Conservation (phyloP, 1,140 invertebrate species). For the Euglossa dilemma region DNA sequence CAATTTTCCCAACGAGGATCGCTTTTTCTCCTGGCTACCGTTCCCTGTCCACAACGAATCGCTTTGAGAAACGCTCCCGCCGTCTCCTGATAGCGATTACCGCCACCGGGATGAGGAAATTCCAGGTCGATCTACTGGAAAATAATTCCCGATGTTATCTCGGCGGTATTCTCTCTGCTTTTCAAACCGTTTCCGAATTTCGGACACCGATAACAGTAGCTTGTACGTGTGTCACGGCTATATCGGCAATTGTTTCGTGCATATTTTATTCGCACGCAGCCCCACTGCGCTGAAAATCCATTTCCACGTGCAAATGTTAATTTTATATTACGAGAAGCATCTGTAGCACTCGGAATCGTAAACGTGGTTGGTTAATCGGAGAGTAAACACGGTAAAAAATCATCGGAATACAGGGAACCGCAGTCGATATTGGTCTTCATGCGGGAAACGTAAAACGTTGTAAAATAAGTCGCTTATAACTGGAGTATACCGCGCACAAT, state of each 20-base stretch:
- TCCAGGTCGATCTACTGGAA: not conserved
- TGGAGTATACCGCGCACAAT: not conserved
- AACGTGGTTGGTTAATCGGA: too few species aligned
- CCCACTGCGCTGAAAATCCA: too few species aligned
- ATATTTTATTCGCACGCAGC: not conserved
- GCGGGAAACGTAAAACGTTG: not conserved
- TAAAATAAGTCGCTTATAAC: not conserved
- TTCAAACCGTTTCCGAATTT: not conserved
- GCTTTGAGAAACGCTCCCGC: slow-evolving; percentile 11
- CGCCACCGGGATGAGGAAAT: not conserved
- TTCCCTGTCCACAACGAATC: slow-evolving; percentile 6
- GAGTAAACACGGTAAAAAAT: not conserved
- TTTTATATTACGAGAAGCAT: too few species aligned
- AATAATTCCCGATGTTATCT: slow-evolving; percentile 19
- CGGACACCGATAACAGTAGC: too few species aligned
- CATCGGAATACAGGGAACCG: not conserved
- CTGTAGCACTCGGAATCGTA: too few species aligned
- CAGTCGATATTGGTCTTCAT: not conserved
- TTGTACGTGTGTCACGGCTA: too few species aligned
- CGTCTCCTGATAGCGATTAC: slow-evolving; percentile 32
- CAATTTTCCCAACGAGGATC: slow-evolving; percentile 24
- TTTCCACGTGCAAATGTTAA: too few species aligned
- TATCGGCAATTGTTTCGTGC: not conserved
- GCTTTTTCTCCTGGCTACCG: slow-evolving; percentile 1
- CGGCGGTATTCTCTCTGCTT: not conserved